Conservation (phyloP, 2,113 vertebrate species). For the Xyliphius kryptos region DNA sequence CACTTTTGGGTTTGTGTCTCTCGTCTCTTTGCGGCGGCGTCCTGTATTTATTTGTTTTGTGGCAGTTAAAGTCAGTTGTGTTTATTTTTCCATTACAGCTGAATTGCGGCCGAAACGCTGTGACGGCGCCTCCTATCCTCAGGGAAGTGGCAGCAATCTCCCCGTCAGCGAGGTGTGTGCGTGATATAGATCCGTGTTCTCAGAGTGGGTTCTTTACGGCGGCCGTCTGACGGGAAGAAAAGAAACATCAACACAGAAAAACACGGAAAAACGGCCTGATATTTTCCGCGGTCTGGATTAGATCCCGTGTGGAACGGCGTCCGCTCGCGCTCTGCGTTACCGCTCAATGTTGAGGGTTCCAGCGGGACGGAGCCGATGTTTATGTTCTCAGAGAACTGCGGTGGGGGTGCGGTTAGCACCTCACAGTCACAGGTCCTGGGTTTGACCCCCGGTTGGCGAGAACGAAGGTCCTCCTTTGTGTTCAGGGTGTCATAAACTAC, state of each 20-base stretch:
- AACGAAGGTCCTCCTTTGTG: no score
- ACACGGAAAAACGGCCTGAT: neutral
- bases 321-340: constrained; percentile 3
- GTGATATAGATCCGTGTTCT: constrained; percentile 29
- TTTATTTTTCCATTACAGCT: constrained; percentile 43
- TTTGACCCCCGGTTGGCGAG: no score
- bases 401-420: no score
- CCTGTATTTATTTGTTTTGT: constrained; percentile 6
- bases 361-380: no score
- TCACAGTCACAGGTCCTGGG: no score
- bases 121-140: constrained; percentile 30
- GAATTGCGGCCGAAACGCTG: constrained; percentile 23
- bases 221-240: constrained; percentile 5
- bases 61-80: constrained; percentile 15
- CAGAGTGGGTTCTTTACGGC: constrained; percentile 18
- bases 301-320: neutral
- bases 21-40: neutral
- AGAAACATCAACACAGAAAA: constrained; percentile 3
- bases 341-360: constrained; percentile 3
- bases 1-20: neutral
- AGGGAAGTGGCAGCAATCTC: constrained; percentile 33
- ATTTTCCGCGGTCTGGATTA: constrained; percentile 5
- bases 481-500: no score
- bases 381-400: no score
- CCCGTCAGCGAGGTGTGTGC: constrained; percentile 16